phyloP scores from a whole-genome alignment of 2,888 invertebrate species.

The Patella caerulea region DNA sequence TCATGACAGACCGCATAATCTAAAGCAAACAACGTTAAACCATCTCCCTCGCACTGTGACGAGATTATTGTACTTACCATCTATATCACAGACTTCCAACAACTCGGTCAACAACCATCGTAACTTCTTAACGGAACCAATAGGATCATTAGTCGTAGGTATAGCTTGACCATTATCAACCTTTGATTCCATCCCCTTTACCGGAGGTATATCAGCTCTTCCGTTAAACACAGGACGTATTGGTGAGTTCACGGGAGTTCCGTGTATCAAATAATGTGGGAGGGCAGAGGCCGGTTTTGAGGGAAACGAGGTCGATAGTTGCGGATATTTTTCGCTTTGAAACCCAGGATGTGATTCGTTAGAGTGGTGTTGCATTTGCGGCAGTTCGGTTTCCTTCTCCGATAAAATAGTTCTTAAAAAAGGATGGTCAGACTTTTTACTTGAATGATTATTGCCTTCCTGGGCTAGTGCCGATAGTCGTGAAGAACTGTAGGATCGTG shows the following conservation, averaged over 20 bases:
- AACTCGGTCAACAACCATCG: conserved; percentile 51
- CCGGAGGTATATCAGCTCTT: background rate
- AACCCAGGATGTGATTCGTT: background rate
- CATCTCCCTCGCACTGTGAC: background rate
- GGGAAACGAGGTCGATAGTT: background rate
- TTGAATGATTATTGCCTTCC: background rate
- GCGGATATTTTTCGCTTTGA: background rate
- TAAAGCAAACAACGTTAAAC: too few relatives aligned
- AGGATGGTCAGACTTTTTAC: background rate
- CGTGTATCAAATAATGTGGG: background rate
- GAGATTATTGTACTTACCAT: conserved; percentile 44
- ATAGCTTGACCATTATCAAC: background rate
- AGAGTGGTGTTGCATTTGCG: background rate
- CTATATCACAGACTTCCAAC: conserved; percentile 50
- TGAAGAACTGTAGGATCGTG: background rate
- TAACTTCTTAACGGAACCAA: conserved; percentile 47
- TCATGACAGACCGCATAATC: too few relatives aligned
- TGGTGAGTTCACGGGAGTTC: background rate
- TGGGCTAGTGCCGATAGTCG: background rate
- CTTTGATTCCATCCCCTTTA: background rate
- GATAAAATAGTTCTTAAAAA: conserved; percentile 4
- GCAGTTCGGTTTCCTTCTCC: background rate
- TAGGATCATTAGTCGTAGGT: conserved; percentile 22
- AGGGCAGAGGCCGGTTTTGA: background rate
- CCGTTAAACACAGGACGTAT: background rate